Base-by-base conservation (phyloP, 2,888 invertebrate genomes). In the Caenorhabditis virilis region DNA sequence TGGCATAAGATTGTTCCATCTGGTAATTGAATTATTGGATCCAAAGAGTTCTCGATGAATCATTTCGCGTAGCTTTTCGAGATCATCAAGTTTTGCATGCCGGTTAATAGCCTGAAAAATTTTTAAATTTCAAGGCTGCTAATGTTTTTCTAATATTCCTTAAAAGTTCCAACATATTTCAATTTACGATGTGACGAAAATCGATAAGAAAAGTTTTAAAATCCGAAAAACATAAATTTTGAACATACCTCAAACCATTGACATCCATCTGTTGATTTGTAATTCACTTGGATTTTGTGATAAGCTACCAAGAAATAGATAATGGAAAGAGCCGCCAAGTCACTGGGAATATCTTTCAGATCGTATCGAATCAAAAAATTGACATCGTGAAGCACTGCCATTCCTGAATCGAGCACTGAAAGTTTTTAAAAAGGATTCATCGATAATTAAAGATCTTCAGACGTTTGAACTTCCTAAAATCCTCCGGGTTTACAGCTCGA, bases 311-410 rank as follows among this genome's bases (percentile, higher is more conserved):
- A 41, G 43, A 62, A 56, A 30, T 62, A 62, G 15, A 62, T 36
- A 18, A 62, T 56, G 11, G 56, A 48, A 18, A 62, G 30, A 3
- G 62, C 62, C 2, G 52, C 26, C 2, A 30, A 26, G 18, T 52
- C 56, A 35, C 52, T 62, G 35, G 62, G n/a, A 0, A 48, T 2
- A 7, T 47, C 39, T 2, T n/a, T 22, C 3, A 43, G 15, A 11
- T 25, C 15, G 5, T 15, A n/a, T 9, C 33, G 33, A 33, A 43
- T 27, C 20, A 42, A 23, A 7, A 30, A 36, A 15, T 41, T 36
- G 36, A 62, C 46, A 30, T 62, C 62, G 45, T 56, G 62, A n/a
- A 62, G 52, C 13, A 62, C 43, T 23, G 62, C 62, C n/a, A 56
- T 41, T 7, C 50, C 56, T 6, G 52, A 41, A 43, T 62, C 62